These are phyloP conservation scores for Micoletzkya japonica DNA, from an alignment of 2,888 invertebrate genomes.

Conservation along the genomic window DNA sequence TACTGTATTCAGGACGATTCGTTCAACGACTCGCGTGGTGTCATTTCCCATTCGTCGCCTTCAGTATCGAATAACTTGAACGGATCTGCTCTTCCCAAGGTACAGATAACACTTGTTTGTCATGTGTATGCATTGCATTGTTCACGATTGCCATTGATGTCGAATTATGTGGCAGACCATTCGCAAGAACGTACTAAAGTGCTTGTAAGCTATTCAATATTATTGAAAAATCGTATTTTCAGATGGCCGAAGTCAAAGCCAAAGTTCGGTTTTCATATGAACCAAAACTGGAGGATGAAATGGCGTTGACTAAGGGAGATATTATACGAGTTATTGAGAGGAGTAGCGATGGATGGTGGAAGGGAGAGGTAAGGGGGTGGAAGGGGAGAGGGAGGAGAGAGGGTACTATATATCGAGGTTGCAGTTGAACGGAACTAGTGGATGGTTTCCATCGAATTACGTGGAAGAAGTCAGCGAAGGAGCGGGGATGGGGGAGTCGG, in stretches of 20 bases:
- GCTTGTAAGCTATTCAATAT: no score
- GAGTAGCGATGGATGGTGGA: slow-evolving; percentile 99
- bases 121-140: no score
- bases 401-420: slow-evolving; percentile 1
- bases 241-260: slow-evolving; percentile 67
- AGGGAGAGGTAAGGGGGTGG: slow-evolving; percentile 72
- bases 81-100: not conserved
- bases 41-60: slow-evolving; percentile 13
- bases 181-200: no score
- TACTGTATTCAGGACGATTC: not conserved
- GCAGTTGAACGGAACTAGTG: slow-evolving; percentile 71
- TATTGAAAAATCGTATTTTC: not conserved
- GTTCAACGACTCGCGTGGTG: slow-evolving; percentile 53
- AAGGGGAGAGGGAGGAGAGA: not conserved
- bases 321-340: slow-evolving; percentile 92
- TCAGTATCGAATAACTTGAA: not conserved
- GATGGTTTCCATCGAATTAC: slow-evolving; percentile 99
- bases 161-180: not conserved
- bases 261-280: slow-evolving; percentile 83
- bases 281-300: slow-evolving; percentile 92
- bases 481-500: slow-evolving; percentile 8
- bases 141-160: not conserved
- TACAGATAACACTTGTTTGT: not conserved
- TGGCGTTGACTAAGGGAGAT: slow-evolving; percentile 90
- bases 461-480: slow-evolving; percentile 69